These are phyloP conservation scores for Brachylomia viminalis DNA, from an alignment of 2,888 invertebrate species.

Conservation along the genomic window DNA sequence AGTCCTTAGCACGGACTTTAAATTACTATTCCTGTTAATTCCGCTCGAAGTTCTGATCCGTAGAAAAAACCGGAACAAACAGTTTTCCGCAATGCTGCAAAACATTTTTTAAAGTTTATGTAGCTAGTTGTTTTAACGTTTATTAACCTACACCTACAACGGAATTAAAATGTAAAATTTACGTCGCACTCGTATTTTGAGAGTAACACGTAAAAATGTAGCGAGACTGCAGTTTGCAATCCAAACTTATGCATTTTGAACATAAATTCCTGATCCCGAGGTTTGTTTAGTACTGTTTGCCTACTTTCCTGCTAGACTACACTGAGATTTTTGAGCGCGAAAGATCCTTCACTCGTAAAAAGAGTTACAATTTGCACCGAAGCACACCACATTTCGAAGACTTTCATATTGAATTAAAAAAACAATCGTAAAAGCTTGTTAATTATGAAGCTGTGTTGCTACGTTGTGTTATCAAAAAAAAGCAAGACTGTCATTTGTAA, in stretches of 20 bases:
- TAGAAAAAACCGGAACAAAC: conserved; percentile 45
- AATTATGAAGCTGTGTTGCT: background rate
- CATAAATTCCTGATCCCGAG: conserved; percentile 66
- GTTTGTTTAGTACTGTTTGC: conserved; percentile 37
- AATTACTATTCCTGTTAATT: conserved; percentile 55
- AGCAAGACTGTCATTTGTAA: background rate
- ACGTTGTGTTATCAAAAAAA: background rate
- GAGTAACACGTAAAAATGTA: conserved; percentile 57
- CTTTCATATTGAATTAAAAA: background rate
- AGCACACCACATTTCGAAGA: background rate
- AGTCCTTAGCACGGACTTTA: conserved; percentile 33
- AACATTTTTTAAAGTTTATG: conserved; percentile 37
- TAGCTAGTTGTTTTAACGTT: conserved; percentile 36
- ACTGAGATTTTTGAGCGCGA: background rate
- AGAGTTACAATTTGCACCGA: background rate
- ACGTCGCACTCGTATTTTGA: conserved; percentile 28
- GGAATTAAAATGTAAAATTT: conserved; percentile 61
- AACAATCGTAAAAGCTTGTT: background rate
- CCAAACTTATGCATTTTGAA: conserved; percentile 66
- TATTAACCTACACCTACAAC: conserved; percentile 30
- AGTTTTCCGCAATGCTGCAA: conserved; percentile 43
- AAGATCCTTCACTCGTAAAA: background rate
- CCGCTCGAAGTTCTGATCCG: conserved; percentile 42
- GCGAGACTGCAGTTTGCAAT: conserved; percentile 60
- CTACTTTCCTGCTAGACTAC: conserved; percentile 17